phyloP scores from a whole-genome alignment of 2,113 vertebrate genomes.

The Chaetodon auriga region DNA sequence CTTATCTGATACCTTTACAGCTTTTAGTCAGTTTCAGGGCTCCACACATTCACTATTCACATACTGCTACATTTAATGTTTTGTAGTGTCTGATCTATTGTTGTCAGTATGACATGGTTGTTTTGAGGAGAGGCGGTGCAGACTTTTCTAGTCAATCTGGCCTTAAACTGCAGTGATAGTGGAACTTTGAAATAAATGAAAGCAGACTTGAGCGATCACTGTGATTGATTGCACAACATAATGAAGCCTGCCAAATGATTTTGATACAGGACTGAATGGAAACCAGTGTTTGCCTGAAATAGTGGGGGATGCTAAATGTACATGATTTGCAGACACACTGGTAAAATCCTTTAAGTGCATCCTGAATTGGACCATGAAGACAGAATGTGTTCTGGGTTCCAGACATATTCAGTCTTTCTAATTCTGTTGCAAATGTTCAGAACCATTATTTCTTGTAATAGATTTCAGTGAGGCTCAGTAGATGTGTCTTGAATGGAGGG shows the following conservation, averaged over 20 bases:
- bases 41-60: too few relatives aligned
- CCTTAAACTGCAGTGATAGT: neutral
- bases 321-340: neutral
- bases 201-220: neutral
- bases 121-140: neutral
- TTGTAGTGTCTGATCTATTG: neutral
- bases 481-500: neutral
- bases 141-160: neutral
- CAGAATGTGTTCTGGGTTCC: neutral
- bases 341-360: neutral
- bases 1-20: neutral
- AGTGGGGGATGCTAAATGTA: neutral
- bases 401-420: neutral
- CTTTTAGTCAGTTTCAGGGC: neutral
- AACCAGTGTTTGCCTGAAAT: neutral
- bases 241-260: neutral
- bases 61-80: neutral
- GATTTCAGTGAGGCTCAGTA: constrained; percentile 5
- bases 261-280: neutral
- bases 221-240: neutral
- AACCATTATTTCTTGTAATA: neutral
- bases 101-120: neutral
- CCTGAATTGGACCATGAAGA: neutral
- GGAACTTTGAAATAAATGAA: neutral
- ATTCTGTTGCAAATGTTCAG: neutral